Conservation (phyloP, 2,113 vertebrate genomes). For the Melanerpes formicivorus region DNA sequence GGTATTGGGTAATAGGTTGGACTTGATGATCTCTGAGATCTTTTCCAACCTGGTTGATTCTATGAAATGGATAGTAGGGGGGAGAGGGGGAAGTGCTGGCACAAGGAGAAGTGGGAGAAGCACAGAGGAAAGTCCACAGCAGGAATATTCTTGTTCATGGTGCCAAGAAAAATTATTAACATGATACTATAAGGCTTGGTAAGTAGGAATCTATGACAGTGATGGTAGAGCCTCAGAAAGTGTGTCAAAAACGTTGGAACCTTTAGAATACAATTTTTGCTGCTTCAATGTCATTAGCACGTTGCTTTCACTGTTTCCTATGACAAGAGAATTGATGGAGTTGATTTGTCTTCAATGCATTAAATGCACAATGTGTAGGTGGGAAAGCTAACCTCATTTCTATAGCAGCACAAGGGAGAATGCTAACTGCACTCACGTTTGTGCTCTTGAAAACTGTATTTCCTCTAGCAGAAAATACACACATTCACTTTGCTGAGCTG, state of each 20-base stretch:
- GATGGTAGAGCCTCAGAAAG: conserved; percentile 24
- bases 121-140: not conserved
- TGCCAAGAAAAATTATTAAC: conserved; percentile 1
- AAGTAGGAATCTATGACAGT: not conserved
- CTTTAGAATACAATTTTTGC: conserved; percentile 24
- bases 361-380: conserved; percentile 16
- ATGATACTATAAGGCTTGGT: not conserved
- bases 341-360: conserved; percentile 37
- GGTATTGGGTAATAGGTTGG: too few relatives aligned
- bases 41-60: too few relatives aligned
- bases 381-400: conserved; percentile 29
- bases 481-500: not conserved
- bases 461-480: conserved; percentile 1
- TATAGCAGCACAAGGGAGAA: not conserved
- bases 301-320: conserved; percentile 41
- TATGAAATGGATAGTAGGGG: not conserved
- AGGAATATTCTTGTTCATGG: not conserved
- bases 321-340: conserved; percentile 44
- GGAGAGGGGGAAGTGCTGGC: not conserved
- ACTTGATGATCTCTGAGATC: too few relatives aligned
- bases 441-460: not conserved
- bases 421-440: not conserved
- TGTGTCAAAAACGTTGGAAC: conserved; percentile 9
- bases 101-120: not conserved
- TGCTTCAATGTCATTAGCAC: conserved; percentile 19